Evolutionary conservation across 1,140 invertebrate genomes (phyloP), one percentile per base, ranked within the genome.

Genomic region (Hylyphantes graminicola): DNA sequence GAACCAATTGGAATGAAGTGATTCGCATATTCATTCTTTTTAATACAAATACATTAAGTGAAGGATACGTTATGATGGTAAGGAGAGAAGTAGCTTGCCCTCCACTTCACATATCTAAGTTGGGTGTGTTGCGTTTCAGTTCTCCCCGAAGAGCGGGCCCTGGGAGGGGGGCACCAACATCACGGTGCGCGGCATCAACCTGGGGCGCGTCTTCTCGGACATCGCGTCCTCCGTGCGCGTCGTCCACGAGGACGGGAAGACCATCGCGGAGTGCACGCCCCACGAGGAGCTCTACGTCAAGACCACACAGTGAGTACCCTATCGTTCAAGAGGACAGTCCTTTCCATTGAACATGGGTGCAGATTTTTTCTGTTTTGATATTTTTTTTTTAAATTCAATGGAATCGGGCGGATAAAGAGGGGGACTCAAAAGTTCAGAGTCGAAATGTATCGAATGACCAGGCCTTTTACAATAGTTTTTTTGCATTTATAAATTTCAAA

Each of bases 121-220:
- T n/a, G 17, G 13, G 13, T 12, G 59, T 55, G 13, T 68, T 48
- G 21, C 50, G 93, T 85, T 93, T 92, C 8, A 86, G 90, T 92
- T 93, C 87, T 87, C 84, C 75, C 92, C 92, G 13, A 87, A 88
- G 21, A 89, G 89, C 78, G 92, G 93, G 0, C 92, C 93, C 7
- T 88, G 89, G 68, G 89, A 91, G 86, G 93, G 98, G 17, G 97
- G 98, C 12, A 99, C 98, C 12, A 96, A 96, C 88, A 94, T 99
- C 68, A 99, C 97, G 7, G 98, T 99, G 79, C 91, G 93, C 82
- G 97, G 90, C n/a, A 96, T 97, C 86, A 99, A 99, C 91, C 91
- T 99, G 65, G 98, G 98, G 17, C 96, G 97, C 88, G 94, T 94
- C 72, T 97, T 97, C 88, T 93, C 93, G 85, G 97, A 99, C 89